phyloP scores from a whole-genome alignment of 2,797 vertebrate species.

The Sus cebifrons region DNA sequence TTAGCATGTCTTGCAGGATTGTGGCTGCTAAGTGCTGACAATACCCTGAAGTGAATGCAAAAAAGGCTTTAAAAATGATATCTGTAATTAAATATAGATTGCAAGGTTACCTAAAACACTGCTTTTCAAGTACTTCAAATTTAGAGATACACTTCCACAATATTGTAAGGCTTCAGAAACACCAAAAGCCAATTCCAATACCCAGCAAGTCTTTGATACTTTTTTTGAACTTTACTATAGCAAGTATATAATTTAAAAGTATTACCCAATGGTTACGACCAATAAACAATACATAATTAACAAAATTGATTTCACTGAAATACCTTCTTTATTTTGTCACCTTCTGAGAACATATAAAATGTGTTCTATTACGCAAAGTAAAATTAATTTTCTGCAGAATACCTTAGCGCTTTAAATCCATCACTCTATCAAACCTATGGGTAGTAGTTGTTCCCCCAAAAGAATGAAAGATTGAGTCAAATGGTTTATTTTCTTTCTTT shows the following conservation, averaged over 20 bases:
- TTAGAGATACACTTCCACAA: background rate
- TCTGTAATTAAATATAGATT: background rate
- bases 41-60: background rate
- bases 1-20: background rate
- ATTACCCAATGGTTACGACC: background rate
- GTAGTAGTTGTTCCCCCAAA: background rate
- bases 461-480: background rate
- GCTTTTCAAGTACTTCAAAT: background rate
- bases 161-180: conserved; percentile 15
- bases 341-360: background rate
- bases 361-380: background rate
- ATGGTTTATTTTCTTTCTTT: background rate
- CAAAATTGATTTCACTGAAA: conserved; percentile 40
- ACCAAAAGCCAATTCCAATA: background rate
- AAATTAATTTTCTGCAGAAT: background rate
- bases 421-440: background rate
- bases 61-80: background rate
- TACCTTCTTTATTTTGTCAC: background rate
- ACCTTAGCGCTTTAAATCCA: background rate
- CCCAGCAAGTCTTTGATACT: background rate
- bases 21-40: background rate
- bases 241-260: background rate
- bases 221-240: conserved; percentile 3
- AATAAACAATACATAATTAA: background rate
- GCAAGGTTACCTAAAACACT: background rate